Evolutionary conservation across 2,113 vertebrate genomes (phyloP).

Genomic region (Ptyas mucosa): DNA sequence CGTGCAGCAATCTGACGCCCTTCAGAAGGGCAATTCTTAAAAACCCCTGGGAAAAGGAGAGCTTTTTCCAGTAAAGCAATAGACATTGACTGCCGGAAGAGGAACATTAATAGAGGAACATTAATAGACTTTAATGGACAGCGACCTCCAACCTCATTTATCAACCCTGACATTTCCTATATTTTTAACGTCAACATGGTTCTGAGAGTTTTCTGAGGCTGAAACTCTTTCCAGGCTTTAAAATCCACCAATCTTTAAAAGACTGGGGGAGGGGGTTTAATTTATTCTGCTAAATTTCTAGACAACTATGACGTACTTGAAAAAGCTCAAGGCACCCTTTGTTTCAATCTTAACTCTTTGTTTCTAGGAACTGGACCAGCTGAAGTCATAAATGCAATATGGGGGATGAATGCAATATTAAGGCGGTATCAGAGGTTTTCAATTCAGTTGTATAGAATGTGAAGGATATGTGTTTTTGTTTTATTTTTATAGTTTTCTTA

Average conservation of each 20-base stretch:
- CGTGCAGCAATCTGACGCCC: background rate
- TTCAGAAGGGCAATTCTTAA: background rate
- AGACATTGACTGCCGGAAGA: constrained; percentile 20
- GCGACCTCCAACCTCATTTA: background rate
- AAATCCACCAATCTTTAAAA: background rate
- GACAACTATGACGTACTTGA: background rate
- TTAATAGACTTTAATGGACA: constrained; percentile 41
- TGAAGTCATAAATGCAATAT: background rate
- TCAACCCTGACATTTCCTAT: background rate
- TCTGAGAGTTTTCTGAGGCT: background rate
- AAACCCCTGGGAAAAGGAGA: background rate
- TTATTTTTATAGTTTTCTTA: too few species aligned
- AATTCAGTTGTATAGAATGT: too few species aligned
- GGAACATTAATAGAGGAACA: constrained; percentile 41
- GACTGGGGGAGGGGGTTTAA: background rate
- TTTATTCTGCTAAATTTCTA: background rate
- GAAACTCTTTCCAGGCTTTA: background rate
- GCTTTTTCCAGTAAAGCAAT: background rate
- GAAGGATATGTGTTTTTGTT: too few species aligned
- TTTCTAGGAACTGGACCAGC: background rate
- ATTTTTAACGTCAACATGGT: background rate
- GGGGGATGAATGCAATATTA: background rate
- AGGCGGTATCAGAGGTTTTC: too few species aligned
- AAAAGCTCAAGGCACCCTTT: background rate
- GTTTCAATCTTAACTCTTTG: background rate